Base-by-base conservation (phyloP, 1,140 invertebrate species). In the Nymphalis io region DNA sequence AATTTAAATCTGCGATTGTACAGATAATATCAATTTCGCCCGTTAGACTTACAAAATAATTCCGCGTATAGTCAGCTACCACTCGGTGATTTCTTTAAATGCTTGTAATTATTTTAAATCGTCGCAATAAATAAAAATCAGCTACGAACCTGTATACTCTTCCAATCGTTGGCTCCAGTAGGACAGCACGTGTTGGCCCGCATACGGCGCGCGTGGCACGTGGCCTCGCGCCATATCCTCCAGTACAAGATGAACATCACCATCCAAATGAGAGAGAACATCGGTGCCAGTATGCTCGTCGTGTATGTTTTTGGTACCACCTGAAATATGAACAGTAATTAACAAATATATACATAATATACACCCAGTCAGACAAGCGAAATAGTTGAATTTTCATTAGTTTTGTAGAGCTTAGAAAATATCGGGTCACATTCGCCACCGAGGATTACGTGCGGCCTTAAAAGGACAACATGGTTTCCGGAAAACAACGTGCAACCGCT, bases 221-320 rank as follows among this genome's bases (percentile, higher is more conserved):
- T 92, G 0, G 95, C 95, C 82, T 96, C 95, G 39, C 93, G 91
- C 93, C 94, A 96, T 72, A 96, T 96, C 73, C 94, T 93, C 92
- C 93, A 94, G 85, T 96, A 96, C n/a, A 96, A 86, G 2, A 95
- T 68, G 62, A 95, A 92, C 94, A 96, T 95, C 46, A 93, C 93
- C 55, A 95, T 76, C 95, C 95, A 96, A 55, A 95, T 93, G 5
- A 95, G 85, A 4, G 93, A 90, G 76, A 96, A 95, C 75, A 94
- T 93, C 0, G 95, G 95, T 15, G 93, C 94, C 44, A 96, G 89
- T 63, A 96, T 92, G 13, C 93, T 93, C 18, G 93, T 93, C 70
- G 94, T 93, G 86, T 95, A 96, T 38, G 92, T 81, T 40, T 90
- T 89, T 0, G 93, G 93, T 58, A 94, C 86, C 65, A 92, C 91